Conservation (phyloP, 35 echinoderm and acorn worm genomes). For the Anneissia japonica region DNA sequence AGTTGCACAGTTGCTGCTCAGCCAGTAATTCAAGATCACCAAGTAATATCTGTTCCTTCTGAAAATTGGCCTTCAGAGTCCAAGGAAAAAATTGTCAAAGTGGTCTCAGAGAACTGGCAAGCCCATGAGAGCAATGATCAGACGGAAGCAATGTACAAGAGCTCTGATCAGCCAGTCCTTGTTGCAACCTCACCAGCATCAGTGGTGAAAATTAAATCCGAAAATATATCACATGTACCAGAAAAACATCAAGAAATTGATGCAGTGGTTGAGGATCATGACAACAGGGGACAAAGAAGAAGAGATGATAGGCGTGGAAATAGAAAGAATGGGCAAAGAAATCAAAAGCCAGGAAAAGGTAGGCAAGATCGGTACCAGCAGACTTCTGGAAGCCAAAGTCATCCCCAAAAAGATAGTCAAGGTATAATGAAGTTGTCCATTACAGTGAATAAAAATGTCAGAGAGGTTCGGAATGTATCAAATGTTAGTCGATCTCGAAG, state of each 20-base stretch:
- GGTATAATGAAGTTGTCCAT: not conserved
- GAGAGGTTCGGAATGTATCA: not conserved
- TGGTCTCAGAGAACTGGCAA: not conserved
- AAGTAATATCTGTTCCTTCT: not conserved
- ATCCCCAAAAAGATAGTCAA: not conserved
- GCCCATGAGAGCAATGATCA: not conserved
- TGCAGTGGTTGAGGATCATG: not conserved
- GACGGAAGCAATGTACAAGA: not conserved
- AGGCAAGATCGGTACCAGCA: not conserved
- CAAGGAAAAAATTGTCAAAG: not conserved
- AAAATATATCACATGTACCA: not conserved
- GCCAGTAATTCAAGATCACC: not conserved
- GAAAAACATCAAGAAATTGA: not conserved
- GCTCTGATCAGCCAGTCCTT: not conserved
- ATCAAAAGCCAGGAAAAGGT: not conserved
- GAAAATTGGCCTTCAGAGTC: not conserved
- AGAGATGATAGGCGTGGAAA: not conserved
- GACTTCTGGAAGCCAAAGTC: not conserved
- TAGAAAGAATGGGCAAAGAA: not conserved
- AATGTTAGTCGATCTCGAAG: not conserved
- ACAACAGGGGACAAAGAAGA: not conserved
- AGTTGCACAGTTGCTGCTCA: not conserved
- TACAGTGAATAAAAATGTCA: not conserved
- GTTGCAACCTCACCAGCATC: not conserved
- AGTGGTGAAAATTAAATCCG: not conserved